A percentile compares a stretch with the other conserved stretches of the same genome.
These are phyloP conservation scores for Hemithea aestivaria DNA, from an alignment of 2,888 invertebrate genomes.

Conservation along the genomic window DNA sequence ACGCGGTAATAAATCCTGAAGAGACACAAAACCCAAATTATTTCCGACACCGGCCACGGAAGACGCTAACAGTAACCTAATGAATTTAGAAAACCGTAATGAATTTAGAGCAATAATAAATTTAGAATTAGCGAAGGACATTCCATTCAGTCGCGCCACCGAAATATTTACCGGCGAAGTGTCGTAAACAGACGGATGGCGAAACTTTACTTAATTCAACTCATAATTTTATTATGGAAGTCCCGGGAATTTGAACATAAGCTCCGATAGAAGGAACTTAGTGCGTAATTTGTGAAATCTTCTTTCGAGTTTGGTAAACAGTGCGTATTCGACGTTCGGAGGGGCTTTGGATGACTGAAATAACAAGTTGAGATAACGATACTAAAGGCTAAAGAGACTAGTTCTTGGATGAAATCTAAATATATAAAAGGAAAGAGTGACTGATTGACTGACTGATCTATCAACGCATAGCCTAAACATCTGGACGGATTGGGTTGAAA, in stretches of 20 bases:
- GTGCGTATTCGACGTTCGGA: conserved; percentile 14
- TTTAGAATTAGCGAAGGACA: conserved; percentile 42
- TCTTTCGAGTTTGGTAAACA: conserved; percentile 28
- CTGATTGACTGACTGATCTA: too few relatives aligned
- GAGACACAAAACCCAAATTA: too few relatives aligned
- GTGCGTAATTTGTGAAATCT: conserved; percentile 18
- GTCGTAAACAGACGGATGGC: conserved; percentile 36
- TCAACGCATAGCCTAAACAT: too few relatives aligned
- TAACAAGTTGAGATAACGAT: conserved; percentile 1
- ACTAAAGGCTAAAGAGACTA: too few relatives aligned
- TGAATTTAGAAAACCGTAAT: conserved; percentile 18
- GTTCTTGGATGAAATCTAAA: too few relatives aligned
- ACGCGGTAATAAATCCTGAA: too few relatives aligned
- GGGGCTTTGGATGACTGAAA: conserved; percentile 6
- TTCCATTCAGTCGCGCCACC: conserved; percentile 38
- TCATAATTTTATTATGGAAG: conserved; percentile 41
- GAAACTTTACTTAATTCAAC: conserved; percentile 38
- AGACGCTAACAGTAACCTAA: conserved; percentile 12
- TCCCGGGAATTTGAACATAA: conserved; percentile 27
- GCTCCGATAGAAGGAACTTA: conserved; percentile 18
- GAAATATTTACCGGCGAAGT: conserved; percentile 34
- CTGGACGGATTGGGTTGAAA: too few relatives aligned
- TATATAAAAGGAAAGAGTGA: too few relatives aligned
- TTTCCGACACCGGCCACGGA: neutral
- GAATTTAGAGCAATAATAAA: conserved; percentile 36